Percentiles rank a stretch among this genome's conserved stretches.
These are phyloP conservation scores for Platysternon megacephalum DNA, from an alignment of 2,113 vertebrate genomes.

Conservation along the genomic window DNA sequence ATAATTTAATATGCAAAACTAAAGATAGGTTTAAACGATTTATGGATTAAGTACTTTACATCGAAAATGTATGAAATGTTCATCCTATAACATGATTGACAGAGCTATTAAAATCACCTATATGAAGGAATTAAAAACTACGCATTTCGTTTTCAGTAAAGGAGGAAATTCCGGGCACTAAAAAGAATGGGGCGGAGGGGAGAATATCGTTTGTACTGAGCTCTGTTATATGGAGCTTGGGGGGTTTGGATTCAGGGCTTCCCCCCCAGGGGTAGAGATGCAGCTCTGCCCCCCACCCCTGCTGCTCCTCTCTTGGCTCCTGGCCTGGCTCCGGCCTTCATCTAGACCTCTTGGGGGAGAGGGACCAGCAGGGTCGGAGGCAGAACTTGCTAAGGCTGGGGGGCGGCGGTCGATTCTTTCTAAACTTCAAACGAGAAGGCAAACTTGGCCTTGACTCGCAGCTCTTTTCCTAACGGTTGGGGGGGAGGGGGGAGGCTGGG, in stretches of 20 bases:
- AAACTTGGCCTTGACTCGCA: slow-evolving; percentile 61
- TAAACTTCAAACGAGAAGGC: slow-evolving; percentile 68
- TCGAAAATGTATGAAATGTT: slow-evolving; percentile 66
- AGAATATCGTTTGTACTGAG: not conserved
- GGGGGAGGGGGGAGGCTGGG: not conserved
- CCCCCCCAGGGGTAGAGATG: not conserved
- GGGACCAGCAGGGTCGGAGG: not conserved
- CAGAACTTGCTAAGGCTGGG: not conserved
- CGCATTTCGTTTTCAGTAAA: slow-evolving; percentile 38
- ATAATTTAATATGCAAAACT: slow-evolving; percentile 61
- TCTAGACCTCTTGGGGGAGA: not conserved
- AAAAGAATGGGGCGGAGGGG: not conserved
- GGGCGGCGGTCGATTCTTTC: slow-evolving; percentile 28
- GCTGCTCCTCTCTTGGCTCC: no score
- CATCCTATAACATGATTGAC: slow-evolving; percentile 69
- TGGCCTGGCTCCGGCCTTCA: not conserved
- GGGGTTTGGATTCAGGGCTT: not conserved
- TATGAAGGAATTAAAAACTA: slow-evolving; percentile 45
- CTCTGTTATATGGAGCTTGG: not conserved
- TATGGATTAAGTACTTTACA: slow-evolving; percentile 54
- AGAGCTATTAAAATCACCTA: slow-evolving; percentile 72
- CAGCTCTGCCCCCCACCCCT: no score
- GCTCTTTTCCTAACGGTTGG: not conserved
- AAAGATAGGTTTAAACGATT: slow-evolving; percentile 61
- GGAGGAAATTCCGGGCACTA: slow-evolving; percentile 40